Percentiles rank a stretch among this genome's conserved stretches.
Conservation (phyloP, 2,888 invertebrate species). For the Drosophila yooni region DNA sequence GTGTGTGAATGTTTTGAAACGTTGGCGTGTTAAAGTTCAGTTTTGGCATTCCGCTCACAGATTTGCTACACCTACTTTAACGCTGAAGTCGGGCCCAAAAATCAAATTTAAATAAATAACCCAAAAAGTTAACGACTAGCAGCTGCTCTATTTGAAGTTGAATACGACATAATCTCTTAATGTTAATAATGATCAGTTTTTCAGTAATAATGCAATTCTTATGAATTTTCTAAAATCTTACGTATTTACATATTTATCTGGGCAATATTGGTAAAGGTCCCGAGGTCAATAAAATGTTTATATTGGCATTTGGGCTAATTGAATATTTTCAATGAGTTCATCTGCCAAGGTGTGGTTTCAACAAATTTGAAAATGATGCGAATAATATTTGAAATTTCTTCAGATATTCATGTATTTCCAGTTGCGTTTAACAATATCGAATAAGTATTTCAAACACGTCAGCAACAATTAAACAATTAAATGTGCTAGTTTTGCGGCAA, state of each 20-base stretch:
- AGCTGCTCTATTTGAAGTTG: slow-evolving; percentile 16
- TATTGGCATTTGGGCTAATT: not conserved
- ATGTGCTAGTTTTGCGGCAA: slow-evolving; percentile 14
- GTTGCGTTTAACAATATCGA: not conserved
- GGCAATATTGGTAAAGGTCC: not conserved
- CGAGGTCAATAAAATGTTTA: not conserved
- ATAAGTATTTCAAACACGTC: slow-evolving; percentile 39
- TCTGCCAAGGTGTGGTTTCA: not conserved
- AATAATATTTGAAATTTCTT: not conserved
- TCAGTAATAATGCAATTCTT: not conserved
- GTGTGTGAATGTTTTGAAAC: slow-evolving; percentile 35
- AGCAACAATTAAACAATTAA: slow-evolving; percentile 29
- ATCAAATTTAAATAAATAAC: not conserved
- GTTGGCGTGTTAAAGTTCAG: slow-evolving; percentile 75
- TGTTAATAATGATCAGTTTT: not conserved
- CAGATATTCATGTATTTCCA: not conserved
- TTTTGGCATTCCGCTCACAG: slow-evolving; percentile 45
- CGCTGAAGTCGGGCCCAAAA: slow-evolving; percentile 21
- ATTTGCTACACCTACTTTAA: slow-evolving; percentile 45
- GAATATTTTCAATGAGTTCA: not conserved
- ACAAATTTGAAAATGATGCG: not conserved
- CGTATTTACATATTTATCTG: not conserved
- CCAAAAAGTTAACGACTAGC: not conserved
- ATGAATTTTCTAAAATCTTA: not conserved
- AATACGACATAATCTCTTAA: not conserved